Percentiles rank a stretch among this genome's conserved stretches.
phyloP scores from a whole-genome alignment of 2,888 invertebrate genomes.

The Syrista parreyssii region DNA sequence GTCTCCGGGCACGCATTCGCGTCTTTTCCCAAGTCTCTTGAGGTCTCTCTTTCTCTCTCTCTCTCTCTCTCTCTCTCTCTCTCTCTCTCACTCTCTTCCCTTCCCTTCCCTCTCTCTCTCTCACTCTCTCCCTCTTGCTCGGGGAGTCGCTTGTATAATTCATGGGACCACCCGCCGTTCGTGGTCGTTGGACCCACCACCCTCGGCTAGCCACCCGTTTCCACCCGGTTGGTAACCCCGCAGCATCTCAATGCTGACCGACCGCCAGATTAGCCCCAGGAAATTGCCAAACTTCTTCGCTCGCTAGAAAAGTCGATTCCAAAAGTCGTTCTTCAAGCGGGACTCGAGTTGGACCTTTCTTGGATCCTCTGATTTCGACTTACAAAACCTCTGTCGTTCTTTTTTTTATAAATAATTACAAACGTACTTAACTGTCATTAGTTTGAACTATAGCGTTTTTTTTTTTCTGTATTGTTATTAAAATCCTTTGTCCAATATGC shows the following conservation, averaged over 20 bases:
- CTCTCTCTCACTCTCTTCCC: conserved; percentile 27
- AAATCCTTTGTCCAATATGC: not conserved
- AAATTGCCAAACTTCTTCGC: conserved; percentile 66
- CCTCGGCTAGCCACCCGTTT: conserved; percentile 20
- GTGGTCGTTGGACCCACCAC: conserved; percentile 44
- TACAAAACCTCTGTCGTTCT: not conserved
- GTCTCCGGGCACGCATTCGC: not conserved
- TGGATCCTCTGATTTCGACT: not conserved
- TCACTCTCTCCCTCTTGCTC: conserved; percentile 33
- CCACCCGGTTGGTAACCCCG: conserved; percentile 41
- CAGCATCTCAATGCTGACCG: conserved; percentile 65
- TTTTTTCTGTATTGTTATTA: not conserved
- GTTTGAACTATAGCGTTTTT: not conserved
- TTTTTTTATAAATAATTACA: not conserved
- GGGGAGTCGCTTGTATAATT: conserved; percentile 61
- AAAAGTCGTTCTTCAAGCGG: conserved; percentile 61
- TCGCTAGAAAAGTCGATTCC: conserved; percentile 59
- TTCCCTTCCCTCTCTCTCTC: conserved; percentile 21
- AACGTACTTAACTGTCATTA: not conserved
- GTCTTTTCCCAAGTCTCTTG: not conserved
- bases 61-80: conserved; percentile 4
- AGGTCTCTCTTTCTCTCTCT: conserved; percentile 2
- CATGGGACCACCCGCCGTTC: conserved; percentile 58
- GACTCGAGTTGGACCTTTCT: conserved; percentile 11
- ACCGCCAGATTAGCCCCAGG: conserved; percentile 64